These are phyloP conservation scores for Diphyllodes magnificus DNA, from an alignment of 2,113 vertebrate genomes.

Conservation along the genomic window DNA sequence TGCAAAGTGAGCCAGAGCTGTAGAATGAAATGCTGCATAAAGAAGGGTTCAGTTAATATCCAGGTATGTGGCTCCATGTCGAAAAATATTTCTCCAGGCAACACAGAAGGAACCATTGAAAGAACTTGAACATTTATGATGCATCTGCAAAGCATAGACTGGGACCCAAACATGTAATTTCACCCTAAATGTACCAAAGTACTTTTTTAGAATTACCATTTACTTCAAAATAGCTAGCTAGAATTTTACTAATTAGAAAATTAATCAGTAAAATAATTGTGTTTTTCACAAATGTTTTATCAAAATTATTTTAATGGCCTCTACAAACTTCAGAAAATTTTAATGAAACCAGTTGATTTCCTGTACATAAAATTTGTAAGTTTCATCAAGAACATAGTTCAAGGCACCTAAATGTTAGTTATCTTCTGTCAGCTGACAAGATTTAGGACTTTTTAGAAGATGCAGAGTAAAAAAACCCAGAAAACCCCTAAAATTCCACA, in stretches of 20 bases:
- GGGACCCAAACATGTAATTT: background rate
- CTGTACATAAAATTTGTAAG: background rate
- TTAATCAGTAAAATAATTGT: background rate
- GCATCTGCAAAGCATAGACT: background rate
- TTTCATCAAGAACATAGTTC: background rate
- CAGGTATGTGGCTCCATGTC: background rate
- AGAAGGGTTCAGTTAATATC: background rate
- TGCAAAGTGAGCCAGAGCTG: background rate
- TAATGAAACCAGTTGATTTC: background rate
- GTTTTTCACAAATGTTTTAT: background rate
- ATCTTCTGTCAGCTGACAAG: background rate
- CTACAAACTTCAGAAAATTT: background rate
- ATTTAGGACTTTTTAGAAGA: background rate
- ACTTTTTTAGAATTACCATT: background rate
- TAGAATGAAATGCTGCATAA: background rate
- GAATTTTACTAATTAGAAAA: background rate
- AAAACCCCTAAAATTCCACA: background rate
- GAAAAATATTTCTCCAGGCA: background rate
- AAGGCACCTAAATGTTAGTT: background rate
- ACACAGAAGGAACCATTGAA: background rate
- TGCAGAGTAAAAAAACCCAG: rapidly evolving
- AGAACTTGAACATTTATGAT: background rate
- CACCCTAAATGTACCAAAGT: background rate
- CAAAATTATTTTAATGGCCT: background rate
- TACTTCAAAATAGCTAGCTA: background rate